Conservation (phyloP, 2,888 invertebrate species). For the Zygogramma bicolorata region DNA sequence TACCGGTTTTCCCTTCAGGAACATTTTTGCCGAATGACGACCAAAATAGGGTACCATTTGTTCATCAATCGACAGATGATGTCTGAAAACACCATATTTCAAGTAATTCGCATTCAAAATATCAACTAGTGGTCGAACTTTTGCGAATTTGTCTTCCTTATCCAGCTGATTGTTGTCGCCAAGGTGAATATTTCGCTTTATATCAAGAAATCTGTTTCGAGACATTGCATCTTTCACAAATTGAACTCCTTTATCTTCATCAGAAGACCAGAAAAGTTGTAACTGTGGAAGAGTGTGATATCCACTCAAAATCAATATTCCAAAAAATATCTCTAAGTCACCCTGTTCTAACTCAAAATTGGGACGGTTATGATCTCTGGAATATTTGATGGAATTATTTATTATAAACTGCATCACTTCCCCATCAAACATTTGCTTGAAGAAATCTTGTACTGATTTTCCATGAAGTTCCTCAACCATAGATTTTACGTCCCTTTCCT, state of each 20-base stretch:
- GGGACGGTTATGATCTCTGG: slow-evolving; percentile 25
- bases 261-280: slow-evolving; percentile 7
- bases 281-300: slow-evolving; percentile 9
- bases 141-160: slow-evolving; percentile 11
- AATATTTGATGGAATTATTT: slow-evolving; percentile 33
- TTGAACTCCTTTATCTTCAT: slow-evolving; percentile 19
- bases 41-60: slow-evolving; percentile 45
- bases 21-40: slow-evolving; percentile 49
- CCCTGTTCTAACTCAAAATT: slow-evolving; percentile 10
- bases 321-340: slow-evolving; percentile 7
- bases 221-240: slow-evolving; percentile 11
- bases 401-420: no score
- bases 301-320: slow-evolving; percentile 11
- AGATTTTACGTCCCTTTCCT: no score
- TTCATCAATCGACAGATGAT: background rate
- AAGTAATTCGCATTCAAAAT: slow-evolving; percentile 47
- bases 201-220: slow-evolving; percentile 7
- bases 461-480: no score
- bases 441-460: no score
- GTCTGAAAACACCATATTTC: background rate
- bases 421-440: no score
- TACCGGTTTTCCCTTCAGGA: slow-evolving; percentile 53
- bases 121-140: slow-evolving; percentile 42
- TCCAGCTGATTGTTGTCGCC: slow-evolving; percentile 6
- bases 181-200: slow-evolving; percentile 10